Evolutionary conservation across 2,113 vertebrate genomes (phyloP).

Genomic region (Coturnix japonica): DNA sequence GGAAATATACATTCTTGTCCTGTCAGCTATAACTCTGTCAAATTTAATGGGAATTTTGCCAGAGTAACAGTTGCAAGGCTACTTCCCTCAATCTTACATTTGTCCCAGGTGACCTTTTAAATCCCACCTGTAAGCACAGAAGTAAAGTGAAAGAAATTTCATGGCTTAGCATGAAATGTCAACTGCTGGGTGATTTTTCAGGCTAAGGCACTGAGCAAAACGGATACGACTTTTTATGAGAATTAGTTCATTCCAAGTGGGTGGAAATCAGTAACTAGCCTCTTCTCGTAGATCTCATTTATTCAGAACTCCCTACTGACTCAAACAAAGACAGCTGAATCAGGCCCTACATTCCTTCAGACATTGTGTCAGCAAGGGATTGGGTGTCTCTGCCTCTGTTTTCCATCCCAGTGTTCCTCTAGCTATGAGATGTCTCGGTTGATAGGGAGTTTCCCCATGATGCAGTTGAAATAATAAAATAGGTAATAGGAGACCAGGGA

Average conservation of each 20-base stretch:
- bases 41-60: conserved; percentile 20
- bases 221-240: conserved; percentile 12
- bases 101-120: conserved; percentile 12
- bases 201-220: background rate
- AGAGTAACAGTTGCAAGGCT: background rate
- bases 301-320: conserved; percentile 63
- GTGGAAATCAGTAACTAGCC: conserved; percentile 56
- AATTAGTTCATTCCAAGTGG: conserved; percentile 47
- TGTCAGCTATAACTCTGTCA: conserved; percentile 8
- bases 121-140: conserved; percentile 26
- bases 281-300: conserved; percentile 44
- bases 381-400: conserved; percentile 70
- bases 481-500: conserved; percentile 64
- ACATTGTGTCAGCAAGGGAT: conserved; percentile 70
- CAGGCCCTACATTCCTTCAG: conserved; percentile 68
- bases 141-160: background rate
- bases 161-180: background rate
- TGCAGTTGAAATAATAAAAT: conserved; percentile 70
- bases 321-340: conserved; percentile 64
- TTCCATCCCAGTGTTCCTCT: conserved; percentile 59
- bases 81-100: background rate
- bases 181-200: background rate
- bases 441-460: conserved; percentile 67
- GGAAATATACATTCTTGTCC: background rate
- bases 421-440: conserved; percentile 51